Percentiles rank a stretch among this genome's conserved stretches.
These are phyloP conservation scores for Buceros bicornis DNA, from an alignment of 2,797 vertebrate species.

Conservation along the genomic window DNA sequence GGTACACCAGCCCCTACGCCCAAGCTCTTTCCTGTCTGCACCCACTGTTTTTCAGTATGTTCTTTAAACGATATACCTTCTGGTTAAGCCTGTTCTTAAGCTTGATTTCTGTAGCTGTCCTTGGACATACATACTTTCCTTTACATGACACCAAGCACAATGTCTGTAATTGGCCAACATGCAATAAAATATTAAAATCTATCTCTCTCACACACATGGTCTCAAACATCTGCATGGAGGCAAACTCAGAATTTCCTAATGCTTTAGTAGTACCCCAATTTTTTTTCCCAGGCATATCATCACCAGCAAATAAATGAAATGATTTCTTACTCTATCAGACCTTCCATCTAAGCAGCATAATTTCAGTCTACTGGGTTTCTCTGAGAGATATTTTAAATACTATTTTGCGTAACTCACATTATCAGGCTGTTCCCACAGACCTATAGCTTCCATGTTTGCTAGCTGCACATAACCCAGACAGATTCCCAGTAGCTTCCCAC, in stretches of 20 bases:
- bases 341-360: background rate
- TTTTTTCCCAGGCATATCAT: background rate
- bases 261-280: background rate
- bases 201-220: background rate
- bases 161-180: background rate
- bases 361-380: background rate
- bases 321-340: background rate
- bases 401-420: background rate
- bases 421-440: background rate
- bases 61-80: background rate
- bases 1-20: background rate
- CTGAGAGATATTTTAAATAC: background rate
- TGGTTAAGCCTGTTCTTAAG: background rate
- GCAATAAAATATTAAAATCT: background rate
- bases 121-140: background rate
- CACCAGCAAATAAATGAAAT: background rate
- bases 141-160: background rate
- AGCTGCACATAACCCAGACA: background rate
- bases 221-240: background rate
- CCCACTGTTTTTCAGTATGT: background rate
- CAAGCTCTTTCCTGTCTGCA: background rate
- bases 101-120: background rate
- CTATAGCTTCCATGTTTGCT: background rate
- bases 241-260: background rate
- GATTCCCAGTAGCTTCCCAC: background rate